Percentiles rank a stretch among this genome's conserved stretches.
Evolutionary conservation across 2,797 vertebrate species (phyloP).

Genomic region (Scyliorhinus canicula): DNA sequence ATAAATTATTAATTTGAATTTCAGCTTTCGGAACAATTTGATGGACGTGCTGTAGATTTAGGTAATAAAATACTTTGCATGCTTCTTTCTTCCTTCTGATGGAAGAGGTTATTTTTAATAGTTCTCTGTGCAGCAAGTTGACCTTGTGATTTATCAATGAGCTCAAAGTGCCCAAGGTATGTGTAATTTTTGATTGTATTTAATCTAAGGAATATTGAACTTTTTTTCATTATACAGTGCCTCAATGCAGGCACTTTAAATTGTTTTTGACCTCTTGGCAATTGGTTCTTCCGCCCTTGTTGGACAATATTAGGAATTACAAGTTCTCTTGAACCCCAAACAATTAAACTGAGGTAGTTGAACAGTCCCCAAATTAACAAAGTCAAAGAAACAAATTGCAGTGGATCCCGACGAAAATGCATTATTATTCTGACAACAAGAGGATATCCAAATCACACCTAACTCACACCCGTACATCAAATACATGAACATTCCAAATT

Average conservation of each 20-base stretch:
- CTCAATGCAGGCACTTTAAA: background rate
- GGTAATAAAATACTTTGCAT: conserved; percentile 40
- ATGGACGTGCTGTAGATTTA: conserved; percentile 36
- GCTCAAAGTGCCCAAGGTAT: background rate
- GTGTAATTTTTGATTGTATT: background rate
- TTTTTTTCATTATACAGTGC: background rate
- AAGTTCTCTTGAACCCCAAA: no score
- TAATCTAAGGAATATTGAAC: background rate
- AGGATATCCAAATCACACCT: background rate
- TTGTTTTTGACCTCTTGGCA: background rate
- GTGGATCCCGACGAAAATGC: background rate
- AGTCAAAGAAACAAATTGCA: background rate
- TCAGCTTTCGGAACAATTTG: background rate
- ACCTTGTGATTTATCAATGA: background rate
- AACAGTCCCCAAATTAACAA: background rate
- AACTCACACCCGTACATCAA: background rate
- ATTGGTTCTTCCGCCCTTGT: background rate
- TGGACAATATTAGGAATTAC: background rate
- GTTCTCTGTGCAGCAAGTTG: background rate
- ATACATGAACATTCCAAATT: background rate
- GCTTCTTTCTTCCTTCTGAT: background rate
- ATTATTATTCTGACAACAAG: background rate
- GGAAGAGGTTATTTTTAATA: background rate
- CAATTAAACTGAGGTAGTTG: background rate
- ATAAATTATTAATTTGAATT: background rate